phyloP scores from a whole-genome alignment of 2,113 vertebrate genomes.

The Tichodroma muraria region DNA sequence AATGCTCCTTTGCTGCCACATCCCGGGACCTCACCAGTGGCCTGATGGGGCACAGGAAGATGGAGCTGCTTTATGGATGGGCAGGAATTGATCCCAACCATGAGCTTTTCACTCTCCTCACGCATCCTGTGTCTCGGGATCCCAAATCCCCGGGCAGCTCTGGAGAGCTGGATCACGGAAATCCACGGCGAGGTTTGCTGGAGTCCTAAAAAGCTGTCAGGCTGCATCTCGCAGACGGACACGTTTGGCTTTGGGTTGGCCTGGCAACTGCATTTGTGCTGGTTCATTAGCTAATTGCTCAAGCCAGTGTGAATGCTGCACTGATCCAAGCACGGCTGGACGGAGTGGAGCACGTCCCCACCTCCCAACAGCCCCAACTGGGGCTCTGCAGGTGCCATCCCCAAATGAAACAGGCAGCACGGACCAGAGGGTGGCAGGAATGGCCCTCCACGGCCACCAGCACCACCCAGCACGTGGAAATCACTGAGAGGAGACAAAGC shows the following conservation, averaged over 20 bases:
- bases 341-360: accelerated
- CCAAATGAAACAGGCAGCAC: not conserved
- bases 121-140: accelerated
- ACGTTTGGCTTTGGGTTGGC: not conserved
- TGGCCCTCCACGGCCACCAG: not conserved
- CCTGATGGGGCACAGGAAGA: not conserved
- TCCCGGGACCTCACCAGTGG: not conserved
- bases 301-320: not conserved
- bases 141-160: not conserved
- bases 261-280: constrained; percentile 28
- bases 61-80: not conserved
- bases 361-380: not conserved
- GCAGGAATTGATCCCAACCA: not conserved
- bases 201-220: not conserved
- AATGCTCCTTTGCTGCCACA: not conserved
- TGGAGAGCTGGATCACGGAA: not conserved
- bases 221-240: not conserved
- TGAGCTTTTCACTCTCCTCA: not conserved
- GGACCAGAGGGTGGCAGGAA: not conserved
- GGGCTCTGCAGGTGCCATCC: not conserved
- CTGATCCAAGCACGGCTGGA: not conserved
- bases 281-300: constrained; percentile 26
- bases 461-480: not conserved
- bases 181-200: not conserved
- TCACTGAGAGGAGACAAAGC: not conserved